These are phyloP conservation scores for Thecophora atra DNA, from an alignment of 2,888 invertebrate species.

Conservation along the genomic window DNA sequence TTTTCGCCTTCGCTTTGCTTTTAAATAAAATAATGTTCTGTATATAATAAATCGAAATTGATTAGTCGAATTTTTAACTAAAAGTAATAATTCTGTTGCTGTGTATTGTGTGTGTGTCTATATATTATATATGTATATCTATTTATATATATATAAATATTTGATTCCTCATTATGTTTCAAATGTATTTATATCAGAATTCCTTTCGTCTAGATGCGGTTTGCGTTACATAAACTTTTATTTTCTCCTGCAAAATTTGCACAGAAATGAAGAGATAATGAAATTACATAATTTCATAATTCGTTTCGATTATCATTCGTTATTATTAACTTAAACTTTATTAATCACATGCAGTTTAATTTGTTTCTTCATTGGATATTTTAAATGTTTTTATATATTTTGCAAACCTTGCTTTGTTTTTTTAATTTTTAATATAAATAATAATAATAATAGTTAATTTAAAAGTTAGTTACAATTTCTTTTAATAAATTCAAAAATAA, in stretches of 20 bases:
- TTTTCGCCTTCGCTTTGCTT: slow-evolving; percentile 22
- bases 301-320: neutral
- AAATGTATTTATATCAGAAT: slow-evolving; percentile 48
- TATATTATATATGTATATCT: slow-evolving; percentile 23
- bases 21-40: slow-evolving; percentile 10
- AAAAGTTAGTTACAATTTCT: slow-evolving; percentile 6
- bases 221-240: slow-evolving; percentile 29
- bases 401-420: neutral
- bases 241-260: slow-evolving; percentile 17
- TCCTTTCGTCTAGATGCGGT: neutral
- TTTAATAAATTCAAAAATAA: slow-evolving; percentile 22
- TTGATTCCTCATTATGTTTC: neutral
- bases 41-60: slow-evolving; percentile 2
- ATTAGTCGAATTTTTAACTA: slow-evolving; percentile 29
- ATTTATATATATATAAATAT: slow-evolving; percentile 29
- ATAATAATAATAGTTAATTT: slow-evolving; percentile 54
- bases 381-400: slow-evolving; percentile 18
- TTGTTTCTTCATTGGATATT: slow-evolving; percentile 20
- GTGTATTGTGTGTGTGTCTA: slow-evolving; percentile 11
- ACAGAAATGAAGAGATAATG: slow-evolving; percentile 27
- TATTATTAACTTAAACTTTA: slow-evolving; percentile 55
- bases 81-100: slow-evolving; percentile 20
- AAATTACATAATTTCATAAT: slow-evolving; percentile 13
- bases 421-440: slow-evolving; percentile 45
- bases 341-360: slow-evolving; percentile 63